These are phyloP conservation scores for Pipistrellus nathusii DNA, from an alignment of 2,797 vertebrate genomes.

Conservation along the genomic window DNA sequence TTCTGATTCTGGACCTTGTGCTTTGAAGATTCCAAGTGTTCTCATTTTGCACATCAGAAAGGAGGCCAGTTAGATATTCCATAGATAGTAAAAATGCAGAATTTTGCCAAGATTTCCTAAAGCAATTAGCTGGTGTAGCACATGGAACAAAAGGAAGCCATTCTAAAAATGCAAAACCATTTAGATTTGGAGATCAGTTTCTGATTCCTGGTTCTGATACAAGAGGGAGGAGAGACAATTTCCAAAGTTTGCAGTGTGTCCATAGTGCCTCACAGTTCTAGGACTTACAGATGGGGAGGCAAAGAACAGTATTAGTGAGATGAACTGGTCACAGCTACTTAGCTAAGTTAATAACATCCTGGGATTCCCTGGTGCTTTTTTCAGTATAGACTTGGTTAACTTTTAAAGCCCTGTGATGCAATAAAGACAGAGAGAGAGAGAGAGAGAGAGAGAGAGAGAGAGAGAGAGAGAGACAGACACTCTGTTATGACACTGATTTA, in stretches of 20 bases:
- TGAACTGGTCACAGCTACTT: neutral
- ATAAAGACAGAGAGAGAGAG: too few relatives aligned
- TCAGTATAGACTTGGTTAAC: neutral
- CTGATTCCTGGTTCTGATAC: neutral
- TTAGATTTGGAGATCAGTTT: constrained; percentile 23
- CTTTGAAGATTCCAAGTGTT: constrained; percentile 20
- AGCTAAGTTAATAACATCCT: neutral
- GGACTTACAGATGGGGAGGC: neutral
- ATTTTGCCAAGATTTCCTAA: constrained; percentile 59
- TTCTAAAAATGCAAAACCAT: constrained; percentile 33
- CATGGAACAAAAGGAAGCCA: neutral
- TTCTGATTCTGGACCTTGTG: constrained; percentile 23
- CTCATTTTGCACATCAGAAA: constrained; percentile 45
- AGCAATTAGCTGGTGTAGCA: constrained; percentile 40
- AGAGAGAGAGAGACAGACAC: too few relatives aligned
- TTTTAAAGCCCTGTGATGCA: neutral
- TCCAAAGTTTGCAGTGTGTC: neutral
- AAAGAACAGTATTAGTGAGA: neutral
- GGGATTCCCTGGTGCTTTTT: neutral
- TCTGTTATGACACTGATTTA: neutral
- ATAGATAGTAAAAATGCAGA: neutral
- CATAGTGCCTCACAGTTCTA: neutral
- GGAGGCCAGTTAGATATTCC: neutral
- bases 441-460: too few relatives aligned
- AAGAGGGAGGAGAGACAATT: neutral